Conservation (phyloP, 35 echinoderm and acorn worm genomes). For the Ophiothrix spiculata region DNA sequence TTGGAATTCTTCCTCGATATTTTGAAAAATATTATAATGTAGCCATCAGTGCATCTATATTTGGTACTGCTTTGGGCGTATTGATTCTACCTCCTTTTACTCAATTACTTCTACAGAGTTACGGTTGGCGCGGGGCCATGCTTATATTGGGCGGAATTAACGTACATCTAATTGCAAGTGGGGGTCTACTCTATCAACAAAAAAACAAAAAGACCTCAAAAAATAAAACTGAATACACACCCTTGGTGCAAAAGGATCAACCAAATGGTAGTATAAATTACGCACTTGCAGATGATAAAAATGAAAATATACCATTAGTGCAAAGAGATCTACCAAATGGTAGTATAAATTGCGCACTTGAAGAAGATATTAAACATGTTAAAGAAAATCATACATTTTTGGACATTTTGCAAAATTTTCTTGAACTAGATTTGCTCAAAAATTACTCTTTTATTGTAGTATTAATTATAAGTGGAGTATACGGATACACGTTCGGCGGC, state of each 20-base stretch:
- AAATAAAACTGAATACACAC: too few species aligned
- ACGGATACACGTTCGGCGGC: not conserved
- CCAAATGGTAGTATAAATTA: too few species aligned
- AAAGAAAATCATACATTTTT: too few species aligned
- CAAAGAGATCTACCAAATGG: too few species aligned
- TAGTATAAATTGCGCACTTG: too few species aligned
- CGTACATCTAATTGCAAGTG: not conserved
- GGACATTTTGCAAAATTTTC: too few species aligned
- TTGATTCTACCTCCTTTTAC: not conserved
- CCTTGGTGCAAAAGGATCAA: too few species aligned
- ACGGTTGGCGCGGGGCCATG: slow-evolving; percentile 30
- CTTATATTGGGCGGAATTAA: not conserved
- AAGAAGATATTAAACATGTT: too few species aligned
- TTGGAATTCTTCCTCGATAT: not conserved
- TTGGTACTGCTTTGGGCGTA: not conserved
- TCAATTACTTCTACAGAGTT: slow-evolving; percentile 7
- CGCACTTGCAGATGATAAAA: too few species aligned
- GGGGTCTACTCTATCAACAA: not conserved
- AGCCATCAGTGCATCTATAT: not conserved
- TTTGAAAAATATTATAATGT: slow-evolving; percentile 2
- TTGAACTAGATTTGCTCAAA: not conserved
- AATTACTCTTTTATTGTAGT: not conserved
- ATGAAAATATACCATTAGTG: too few species aligned
- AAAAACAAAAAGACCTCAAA: not conserved
- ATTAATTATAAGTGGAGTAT: not conserved